phyloP scores from a whole-genome alignment of 2,888 invertebrate species.

The Aethes cnicana region DNA sequence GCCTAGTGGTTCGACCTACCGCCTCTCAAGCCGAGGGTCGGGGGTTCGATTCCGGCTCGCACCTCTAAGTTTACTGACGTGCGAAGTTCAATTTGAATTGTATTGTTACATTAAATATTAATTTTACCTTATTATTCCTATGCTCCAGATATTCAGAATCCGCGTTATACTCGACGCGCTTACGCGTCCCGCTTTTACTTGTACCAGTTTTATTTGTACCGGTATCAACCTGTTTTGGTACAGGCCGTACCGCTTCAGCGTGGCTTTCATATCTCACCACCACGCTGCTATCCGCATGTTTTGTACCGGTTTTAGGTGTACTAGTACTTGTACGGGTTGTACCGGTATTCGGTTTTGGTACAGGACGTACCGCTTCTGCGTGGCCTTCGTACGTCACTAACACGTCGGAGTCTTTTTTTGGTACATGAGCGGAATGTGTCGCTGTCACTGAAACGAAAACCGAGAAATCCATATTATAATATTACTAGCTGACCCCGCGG shows the following conservation, averaged over 20 bases:
- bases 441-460: conserved; percentile 31
- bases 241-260: conserved; percentile 38
- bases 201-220: conserved; percentile 14
- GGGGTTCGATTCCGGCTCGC: too few species aligned
- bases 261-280: conserved; percentile 52
- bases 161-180: too few species aligned
- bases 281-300: too few species aligned
- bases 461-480: too few species aligned
- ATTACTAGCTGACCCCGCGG: too few species aligned
- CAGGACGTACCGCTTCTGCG: conserved; percentile 38
- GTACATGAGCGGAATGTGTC: conserved; percentile 25
- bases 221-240: conserved; percentile 3
- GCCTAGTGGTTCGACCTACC: too few species aligned
- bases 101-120: too few species aligned
- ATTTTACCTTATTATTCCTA: not conserved
- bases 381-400: conserved; percentile 51
- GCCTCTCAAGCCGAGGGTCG: too few species aligned
- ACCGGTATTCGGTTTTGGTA: conserved; percentile 5
- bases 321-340: conserved; percentile 12
- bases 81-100: too few species aligned
- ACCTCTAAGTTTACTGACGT: too few species aligned
- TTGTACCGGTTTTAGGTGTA: too few species aligned
- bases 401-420: conserved; percentile 46
- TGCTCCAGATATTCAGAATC: not conserved
- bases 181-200: too few species aligned